Percentiles rank a stretch among this genome's conserved stretches.
Evolutionary conservation across 2,888 invertebrate genomes (phyloP).

Genomic region (Torymus aiolomorphi): DNA sequence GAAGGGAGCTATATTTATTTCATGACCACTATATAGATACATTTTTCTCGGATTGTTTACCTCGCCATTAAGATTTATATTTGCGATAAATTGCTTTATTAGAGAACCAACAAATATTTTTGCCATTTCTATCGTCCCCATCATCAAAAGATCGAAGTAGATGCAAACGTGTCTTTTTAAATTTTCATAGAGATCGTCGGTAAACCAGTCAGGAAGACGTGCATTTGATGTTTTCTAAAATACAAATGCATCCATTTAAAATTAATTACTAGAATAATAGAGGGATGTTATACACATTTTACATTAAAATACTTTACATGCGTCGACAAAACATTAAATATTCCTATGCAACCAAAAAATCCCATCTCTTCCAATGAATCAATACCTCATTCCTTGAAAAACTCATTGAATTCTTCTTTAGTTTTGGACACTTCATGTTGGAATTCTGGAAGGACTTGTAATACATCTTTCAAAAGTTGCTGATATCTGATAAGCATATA

Average conservation of each 20-base stretch:
- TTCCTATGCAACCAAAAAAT: neutral
- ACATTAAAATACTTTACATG: slow-evolving; percentile 30
- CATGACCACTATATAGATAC: slow-evolving; percentile 66
- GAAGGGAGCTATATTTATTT: slow-evolving; percentile 61
- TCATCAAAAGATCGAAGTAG: slow-evolving; percentile 56
- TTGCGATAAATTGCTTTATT: slow-evolving; percentile 60
- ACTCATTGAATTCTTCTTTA: slow-evolving; percentile 49
- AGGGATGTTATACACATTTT: neutral
- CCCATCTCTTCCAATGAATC: neutral
- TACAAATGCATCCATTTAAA: neutral
- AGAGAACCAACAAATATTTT: slow-evolving; percentile 60
- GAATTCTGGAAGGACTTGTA: slow-evolving; percentile 34
- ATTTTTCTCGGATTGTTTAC: slow-evolving; percentile 58
- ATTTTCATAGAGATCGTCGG: slow-evolving; percentile 55
- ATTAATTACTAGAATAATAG: neutral
- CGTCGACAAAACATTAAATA: slow-evolving; percentile 25
- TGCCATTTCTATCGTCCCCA: slow-evolving; percentile 57
- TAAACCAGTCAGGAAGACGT: slow-evolving; percentile 62
- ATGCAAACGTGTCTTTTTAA: slow-evolving; percentile 46
- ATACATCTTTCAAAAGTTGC: slow-evolving; percentile 47
- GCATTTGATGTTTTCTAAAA: slow-evolving; percentile 58
- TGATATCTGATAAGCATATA: slow-evolving; percentile 55
- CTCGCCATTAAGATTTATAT: slow-evolving; percentile 52
- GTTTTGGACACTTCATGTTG: neutral
- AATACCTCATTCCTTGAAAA: slow-evolving; percentile 47